Base-by-base conservation (phyloP, 2,888 invertebrate species). In the Calameuta idolon region DNA sequence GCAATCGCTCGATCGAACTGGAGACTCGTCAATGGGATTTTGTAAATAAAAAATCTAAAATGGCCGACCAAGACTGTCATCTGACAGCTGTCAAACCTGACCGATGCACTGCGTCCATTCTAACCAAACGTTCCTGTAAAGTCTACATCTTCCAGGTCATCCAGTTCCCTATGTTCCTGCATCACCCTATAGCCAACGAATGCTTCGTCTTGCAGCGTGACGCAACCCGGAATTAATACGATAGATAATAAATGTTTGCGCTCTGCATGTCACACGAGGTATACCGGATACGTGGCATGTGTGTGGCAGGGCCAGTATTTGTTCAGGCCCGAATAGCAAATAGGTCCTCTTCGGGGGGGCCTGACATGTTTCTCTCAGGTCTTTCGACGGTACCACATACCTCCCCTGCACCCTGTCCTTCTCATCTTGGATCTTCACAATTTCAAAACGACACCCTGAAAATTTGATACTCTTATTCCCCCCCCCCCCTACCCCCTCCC, bases 251-350 rank as follows among this genome's bases (percentile, higher is more conserved):
- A 86, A 84, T 86, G 86, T 86, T 86, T 86, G 85, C 85, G 69
- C 83, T 85, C 84, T 85, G 82, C 85, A 76, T 71, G 78, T n/a
- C 71, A 33, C 78, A 69, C 31, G 15, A 81, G 71, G 75, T 74
- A 73, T 75, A 78, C 80, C 81, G 83, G 79, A 87, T 87, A 83
- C 79, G 77, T 85, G 86, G 83, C 85, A 86, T 87, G 86, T 55
- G 55, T 15, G 55, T 88, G 85, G 84, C 88, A 87, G 81, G 77
- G 81, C 74, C 88, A 88, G 87, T 88, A 85, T 88, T 88, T 88
- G 85, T 87, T 86, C 87, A 88, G 88, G 87, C 85, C 81, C 84
- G 83, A 82, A 86, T 74, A 80, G 83, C 85, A 88, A 87, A 87
- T 83, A 87, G 80, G 79, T 76, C 78, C 75, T 69, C 34, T 31